Percentiles rank a stretch among this genome's conserved stretches.
These are phyloP conservation scores for Ruditapes philippinarum DNA, from an alignment of 1,140 invertebrate genomes.

Conservation along the genomic window DNA sequence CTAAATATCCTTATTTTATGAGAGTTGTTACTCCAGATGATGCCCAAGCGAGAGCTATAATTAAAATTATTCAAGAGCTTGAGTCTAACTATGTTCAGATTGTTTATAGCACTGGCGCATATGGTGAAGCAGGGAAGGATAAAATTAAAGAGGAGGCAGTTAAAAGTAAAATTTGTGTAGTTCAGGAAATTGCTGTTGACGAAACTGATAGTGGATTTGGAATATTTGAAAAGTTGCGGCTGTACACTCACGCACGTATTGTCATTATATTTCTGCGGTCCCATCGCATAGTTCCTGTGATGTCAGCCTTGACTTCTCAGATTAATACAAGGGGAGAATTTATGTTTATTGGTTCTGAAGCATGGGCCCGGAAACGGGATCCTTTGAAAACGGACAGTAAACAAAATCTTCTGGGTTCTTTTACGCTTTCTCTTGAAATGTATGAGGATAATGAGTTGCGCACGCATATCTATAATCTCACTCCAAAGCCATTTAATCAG, in stretches of 20 bases:
- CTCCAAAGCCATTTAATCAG: not conserved
- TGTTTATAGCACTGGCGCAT: conserved; percentile 65
- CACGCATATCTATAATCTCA: not conserved
- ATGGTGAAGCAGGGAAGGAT: conserved; percentile 64
- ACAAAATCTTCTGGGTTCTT: conserved; percentile 36
- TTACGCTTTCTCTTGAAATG: conserved; percentile 60
- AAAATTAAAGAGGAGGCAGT: conserved; percentile 37
- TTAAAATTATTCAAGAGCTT: conserved; percentile 47
- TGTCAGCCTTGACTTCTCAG: not conserved
- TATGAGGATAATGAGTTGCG: not conserved
- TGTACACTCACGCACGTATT: conserved; percentile 43
- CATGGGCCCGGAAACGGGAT: conserved; percentile 54
- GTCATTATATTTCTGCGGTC: conserved; percentile 68
- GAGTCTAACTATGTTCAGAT: conserved; percentile 60
- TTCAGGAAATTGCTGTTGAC: conserved; percentile 43
- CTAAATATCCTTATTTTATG: conserved; percentile 92
- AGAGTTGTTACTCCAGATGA: conserved; percentile 93
- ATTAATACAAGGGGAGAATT: conserved; percentile 65
- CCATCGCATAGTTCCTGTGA: conserved; percentile 36
- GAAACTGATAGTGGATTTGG: not conserved
- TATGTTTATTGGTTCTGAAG: conserved; percentile 70
- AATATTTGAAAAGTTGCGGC: conserved; percentile 45
- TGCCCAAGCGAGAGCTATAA: conserved; percentile 92
- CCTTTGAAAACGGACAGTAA: conserved; percentile 11
- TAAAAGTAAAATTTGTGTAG: conserved; percentile 51